phyloP scores from a whole-genome alignment of 2,113 vertebrate species.

The Bujurquina vittata region DNA sequence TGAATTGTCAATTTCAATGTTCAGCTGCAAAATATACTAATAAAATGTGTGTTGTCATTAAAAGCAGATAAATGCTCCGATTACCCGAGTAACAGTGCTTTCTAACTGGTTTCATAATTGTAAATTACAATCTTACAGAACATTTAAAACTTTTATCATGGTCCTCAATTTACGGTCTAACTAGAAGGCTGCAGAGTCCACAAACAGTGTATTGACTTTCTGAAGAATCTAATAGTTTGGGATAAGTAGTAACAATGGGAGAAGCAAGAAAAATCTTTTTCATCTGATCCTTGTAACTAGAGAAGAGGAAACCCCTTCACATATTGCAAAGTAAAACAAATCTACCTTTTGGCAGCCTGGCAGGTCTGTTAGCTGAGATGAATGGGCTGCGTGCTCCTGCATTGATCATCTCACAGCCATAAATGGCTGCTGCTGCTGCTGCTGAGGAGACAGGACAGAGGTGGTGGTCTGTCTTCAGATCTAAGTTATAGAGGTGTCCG shows the following conservation, averaged over 20 bases:
- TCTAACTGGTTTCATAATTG: neutral
- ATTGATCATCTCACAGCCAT: conserved; percentile 67
- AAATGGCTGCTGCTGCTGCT: conserved; percentile 34
- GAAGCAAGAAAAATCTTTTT: conserved; percentile 30
- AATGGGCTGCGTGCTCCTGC: conserved; percentile 54
- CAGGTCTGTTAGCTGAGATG: conserved; percentile 62
- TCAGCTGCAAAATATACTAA: neutral
- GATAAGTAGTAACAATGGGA: conserved; percentile 18
- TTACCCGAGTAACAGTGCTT: neutral
- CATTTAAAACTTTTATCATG: neutral
- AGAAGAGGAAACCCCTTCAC: conserved; percentile 45
- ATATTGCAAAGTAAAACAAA: conserved; percentile 34
- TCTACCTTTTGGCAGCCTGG: conserved; percentile 37
- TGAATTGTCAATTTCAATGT: neutral
- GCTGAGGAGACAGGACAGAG: conserved; percentile 23
- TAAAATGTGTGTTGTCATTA: neutral
- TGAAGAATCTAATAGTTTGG: conserved; percentile 7
- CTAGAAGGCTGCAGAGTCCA: conserved; percentile 4
- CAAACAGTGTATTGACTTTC: conserved; percentile 43
- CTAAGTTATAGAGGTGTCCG: neutral
- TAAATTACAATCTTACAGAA: neutral
- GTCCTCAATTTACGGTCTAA: neutral
- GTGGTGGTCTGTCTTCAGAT: conserved; percentile 33
- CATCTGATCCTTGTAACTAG: conserved; percentile 21
- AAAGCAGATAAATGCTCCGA: neutral